Percentiles rank a stretch among this genome's conserved stretches.
phyloP scores from a whole-genome alignment of 2,888 invertebrate species.

The Psylliodes chrysocephalus region DNA sequence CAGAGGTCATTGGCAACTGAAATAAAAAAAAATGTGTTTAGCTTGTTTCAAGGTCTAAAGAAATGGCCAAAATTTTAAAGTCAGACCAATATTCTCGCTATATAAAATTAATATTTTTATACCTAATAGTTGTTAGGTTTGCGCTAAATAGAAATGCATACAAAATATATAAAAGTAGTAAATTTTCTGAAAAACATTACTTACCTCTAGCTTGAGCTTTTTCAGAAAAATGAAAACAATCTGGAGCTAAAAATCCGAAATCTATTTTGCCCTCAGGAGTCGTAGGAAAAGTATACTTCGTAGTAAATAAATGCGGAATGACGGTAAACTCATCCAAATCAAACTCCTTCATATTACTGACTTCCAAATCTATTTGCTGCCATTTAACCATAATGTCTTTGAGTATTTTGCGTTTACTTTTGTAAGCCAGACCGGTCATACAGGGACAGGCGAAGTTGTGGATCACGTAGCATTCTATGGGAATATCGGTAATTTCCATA shows the following conservation, averaged over 20 bases:
- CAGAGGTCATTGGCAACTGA: slow-evolving; percentile 69
- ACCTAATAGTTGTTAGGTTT: no score
- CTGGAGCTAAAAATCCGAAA: slow-evolving; percentile 67
- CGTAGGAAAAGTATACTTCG: slow-evolving; percentile 63
- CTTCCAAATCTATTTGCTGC: slow-evolving; percentile 66
- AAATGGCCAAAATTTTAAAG: slow-evolving; percentile 39
- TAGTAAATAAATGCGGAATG: slow-evolving; percentile 66
- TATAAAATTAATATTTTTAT: no score
- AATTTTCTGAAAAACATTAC: no score
- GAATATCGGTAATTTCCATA: slow-evolving; percentile 27
- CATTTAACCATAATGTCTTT: slow-evolving; percentile 66
- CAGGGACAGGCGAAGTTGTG: slow-evolving; percentile 62
- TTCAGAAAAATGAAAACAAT: slow-evolving; percentile 75
- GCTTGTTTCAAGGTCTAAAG: no score
- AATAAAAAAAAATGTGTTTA: no score
- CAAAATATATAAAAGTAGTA: background rate
- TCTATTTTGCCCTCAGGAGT: slow-evolving; percentile 62
- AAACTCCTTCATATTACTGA: slow-evolving; percentile 65
- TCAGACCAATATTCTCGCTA: no score
- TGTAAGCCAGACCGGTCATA: slow-evolving; percentile 63
- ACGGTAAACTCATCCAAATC: slow-evolving; percentile 69
- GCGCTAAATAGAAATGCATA: background rate
- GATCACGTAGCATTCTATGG: slow-evolving; percentile 29
- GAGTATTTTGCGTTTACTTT: slow-evolving; percentile 57
- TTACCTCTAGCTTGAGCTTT: slow-evolving; percentile 69